phyloP scores from a whole-genome alignment of 2,797 vertebrate species.

The Syndactyla subalaris region DNA sequence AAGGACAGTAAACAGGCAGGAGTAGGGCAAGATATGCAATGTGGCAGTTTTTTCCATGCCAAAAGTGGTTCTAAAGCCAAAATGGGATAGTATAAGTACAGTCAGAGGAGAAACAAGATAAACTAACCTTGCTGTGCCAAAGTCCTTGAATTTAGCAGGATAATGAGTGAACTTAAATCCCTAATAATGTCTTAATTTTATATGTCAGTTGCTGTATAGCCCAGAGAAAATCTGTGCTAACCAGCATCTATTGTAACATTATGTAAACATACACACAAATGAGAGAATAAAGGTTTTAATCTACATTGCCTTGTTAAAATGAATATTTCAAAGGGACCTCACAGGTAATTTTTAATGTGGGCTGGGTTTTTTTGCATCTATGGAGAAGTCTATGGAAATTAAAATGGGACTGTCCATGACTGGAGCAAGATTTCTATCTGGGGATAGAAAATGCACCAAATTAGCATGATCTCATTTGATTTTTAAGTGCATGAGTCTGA shows the following conservation, averaged over 20 bases:
- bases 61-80: not conserved
- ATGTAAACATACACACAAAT: not conserved
- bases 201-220: not conserved
- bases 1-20: not conserved
- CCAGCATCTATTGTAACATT: not conserved
- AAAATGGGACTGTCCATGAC: not conserved
- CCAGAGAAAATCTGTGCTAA: not conserved
- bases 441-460: not conserved
- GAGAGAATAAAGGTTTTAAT: not conserved
- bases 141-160: not conserved
- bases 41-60: not conserved
- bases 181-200: not conserved
- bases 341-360: not conserved
- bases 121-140: not conserved
- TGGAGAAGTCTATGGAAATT: not conserved
- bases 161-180: not conserved
- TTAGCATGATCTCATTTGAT: not conserved
- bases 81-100: not conserved
- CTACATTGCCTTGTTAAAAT: not conserved
- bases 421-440: not conserved
- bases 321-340: not conserved
- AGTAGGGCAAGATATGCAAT: not conserved
- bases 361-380: not conserved
- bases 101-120: not conserved
- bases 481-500: not conserved